phyloP scores from a whole-genome alignment of 2,888 invertebrate genomes.

The Oxycera nigricornis region DNA sequence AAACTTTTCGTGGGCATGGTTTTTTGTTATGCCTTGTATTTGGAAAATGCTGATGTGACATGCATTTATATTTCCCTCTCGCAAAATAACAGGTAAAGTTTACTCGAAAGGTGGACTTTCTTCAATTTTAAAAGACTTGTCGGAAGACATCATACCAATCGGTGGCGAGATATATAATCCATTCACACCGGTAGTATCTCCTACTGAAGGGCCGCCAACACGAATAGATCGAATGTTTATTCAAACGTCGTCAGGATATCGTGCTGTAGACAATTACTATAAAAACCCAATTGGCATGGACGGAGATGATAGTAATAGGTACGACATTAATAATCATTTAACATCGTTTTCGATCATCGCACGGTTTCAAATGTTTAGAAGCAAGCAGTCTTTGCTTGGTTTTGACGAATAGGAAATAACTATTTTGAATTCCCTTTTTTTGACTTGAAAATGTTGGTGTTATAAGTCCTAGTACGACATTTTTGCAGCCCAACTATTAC shows the following conservation, averaged over 20 bases:
- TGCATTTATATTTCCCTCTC: constrained; percentile 10
- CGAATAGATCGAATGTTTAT: constrained; percentile 63
- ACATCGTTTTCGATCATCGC: no score
- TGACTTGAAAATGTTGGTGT: no score
- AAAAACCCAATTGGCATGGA: constrained; percentile 57
- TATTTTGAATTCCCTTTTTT: no score
- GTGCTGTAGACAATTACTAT: constrained; percentile 62
- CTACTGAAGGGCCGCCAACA: constrained; percentile 60
- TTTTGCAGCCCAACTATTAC: no score
- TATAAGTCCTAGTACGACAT: no score
- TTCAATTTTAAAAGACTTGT: constrained; percentile 61
- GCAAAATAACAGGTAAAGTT: constrained; percentile 55
- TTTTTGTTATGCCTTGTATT: neutral
- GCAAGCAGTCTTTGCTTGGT: no score
- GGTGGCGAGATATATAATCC: constrained; percentile 63
- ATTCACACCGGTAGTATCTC: constrained; percentile 63
- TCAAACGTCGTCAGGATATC: constrained; percentile 63
- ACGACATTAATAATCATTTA: no score
- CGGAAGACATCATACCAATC: constrained; percentile 61
- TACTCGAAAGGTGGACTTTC: constrained; percentile 59
- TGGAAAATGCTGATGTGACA: neutral
- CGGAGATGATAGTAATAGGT: constrained; percentile 52
- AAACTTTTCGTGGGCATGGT: neutral
- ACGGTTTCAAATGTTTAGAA: no score
- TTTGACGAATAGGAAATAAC: no score